Base-by-base conservation (phyloP, 1,140 invertebrate species). In the Leptestheria dahalacensis region DNA sequence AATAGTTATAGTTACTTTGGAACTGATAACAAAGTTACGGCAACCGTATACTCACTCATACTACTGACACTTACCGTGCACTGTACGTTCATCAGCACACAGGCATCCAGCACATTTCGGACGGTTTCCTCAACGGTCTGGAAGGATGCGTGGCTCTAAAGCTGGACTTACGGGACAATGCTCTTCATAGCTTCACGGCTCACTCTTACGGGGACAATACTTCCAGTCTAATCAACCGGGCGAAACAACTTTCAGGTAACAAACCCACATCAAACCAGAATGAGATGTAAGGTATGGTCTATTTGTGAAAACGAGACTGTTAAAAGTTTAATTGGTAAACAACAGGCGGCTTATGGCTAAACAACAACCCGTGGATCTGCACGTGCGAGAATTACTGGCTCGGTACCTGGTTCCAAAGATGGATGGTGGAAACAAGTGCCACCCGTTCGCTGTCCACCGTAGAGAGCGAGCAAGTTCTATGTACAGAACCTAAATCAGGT, bases 341-440 rank as follows among this genome's bases (percentile, higher is more conserved):
- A 48, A 12, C 60, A 71, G 70, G 70, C 59, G 70, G 70, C 3
- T 61, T 72, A 3, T 62, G 68, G 3, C 56, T 72, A 48, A 68
- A 72, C 53, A 65, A 68, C 28, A 72, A 72, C 53, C 69, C 69
- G 4, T 68, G 68, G 66, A 62, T 62, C 1, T 72, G 71, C 48
- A 65, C 67, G 23, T 72, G 71, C 59, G 65, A 68, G 11, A 57
- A 70, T 15, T 25, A 48, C 33, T 60, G 58, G 58, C 20, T 60
- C 23, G 51, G 49, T 18, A 51, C 47, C 18, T 60, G 58, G 58
- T 11, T 60, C 11, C 26, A 29, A 23, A 6, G 48, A 6, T 60
- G 58, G 58, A 28, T 50, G 18, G 29, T 50, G 25, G 58, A 60
- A 41, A 53, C 58, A 3, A 26, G 18, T 52, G 47, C 58, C 33